Evolutionary conservation across 2,888 invertebrate genomes (phyloP), one percentile per base, ranked within the genome.

Genomic region (Julus scanicus): DNA sequence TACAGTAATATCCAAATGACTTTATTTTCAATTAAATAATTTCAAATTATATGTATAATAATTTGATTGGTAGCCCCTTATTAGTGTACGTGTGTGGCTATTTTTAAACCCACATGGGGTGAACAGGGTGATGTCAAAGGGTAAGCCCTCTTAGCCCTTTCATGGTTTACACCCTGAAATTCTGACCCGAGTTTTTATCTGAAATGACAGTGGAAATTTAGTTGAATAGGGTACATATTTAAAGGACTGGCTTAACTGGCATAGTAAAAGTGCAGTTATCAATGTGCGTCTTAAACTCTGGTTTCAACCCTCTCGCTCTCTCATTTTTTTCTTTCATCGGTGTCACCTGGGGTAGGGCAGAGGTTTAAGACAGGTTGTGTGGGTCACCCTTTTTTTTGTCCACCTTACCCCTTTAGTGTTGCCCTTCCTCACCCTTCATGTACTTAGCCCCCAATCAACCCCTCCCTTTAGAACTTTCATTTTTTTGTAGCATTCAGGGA

Each of bases 341-440:
- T 71, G 71, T 71, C 71, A 71, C 71, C 71, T 71, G 71, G 71
- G 71, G 71, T 71, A 71, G 29, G 71, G 71, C 71, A 71, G 71
- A 71, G 71, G 71, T 71, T 71, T 71, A 71, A 17, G 71, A 29
- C 71, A 71, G 71, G 71, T 71, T 71, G 71, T 71, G 71, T 71
- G 71, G 71, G 71, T 71, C 71, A 71, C 71, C 20, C 29, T 29
- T 48, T 71, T 71, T 71, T 71, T 71, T 71, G 71, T 71, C 29
- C 4, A 1, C 17, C 71, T 71, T 71, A 71, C 71, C 71, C 71
- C 71, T 71, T 71, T 71, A 71, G 71, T 29, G 71, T 2, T 71
- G 71, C 71, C 71, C 71, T 71, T 71, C 71, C 71, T 71, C 71
- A 71, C 71, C 71, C 71, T 71, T 71, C 71, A 71, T 71, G 71